Evolutionary conservation across 2,797 vertebrate species (phyloP).

Genomic region (Sternarchorhynchus goeldii): DNA sequence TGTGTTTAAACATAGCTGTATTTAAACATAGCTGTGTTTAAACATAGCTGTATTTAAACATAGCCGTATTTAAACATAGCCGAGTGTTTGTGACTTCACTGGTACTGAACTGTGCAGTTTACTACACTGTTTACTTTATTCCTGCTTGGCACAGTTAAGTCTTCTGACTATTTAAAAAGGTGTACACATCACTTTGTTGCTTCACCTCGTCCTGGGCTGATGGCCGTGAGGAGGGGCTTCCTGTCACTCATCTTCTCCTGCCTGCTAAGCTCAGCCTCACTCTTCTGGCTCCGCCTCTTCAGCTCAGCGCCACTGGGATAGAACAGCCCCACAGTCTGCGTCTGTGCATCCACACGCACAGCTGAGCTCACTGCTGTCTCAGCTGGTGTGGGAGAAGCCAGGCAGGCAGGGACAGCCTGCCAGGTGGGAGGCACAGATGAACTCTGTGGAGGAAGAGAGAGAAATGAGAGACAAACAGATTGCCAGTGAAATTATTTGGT

Average conservation of each 20-base stretch:
- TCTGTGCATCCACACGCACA: constrained; percentile 69
- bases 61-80: too few relatives aligned
- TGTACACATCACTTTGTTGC: not conserved
- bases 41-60: too few relatives aligned
- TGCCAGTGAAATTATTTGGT: too few relatives aligned
- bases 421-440: constrained; percentile 58
- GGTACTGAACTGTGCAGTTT: too few relatives aligned
- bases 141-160: not conserved
- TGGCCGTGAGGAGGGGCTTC: constrained; percentile 77
- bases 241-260: constrained; percentile 75
- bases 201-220: constrained; percentile 91
- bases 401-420: constrained; percentile 62
- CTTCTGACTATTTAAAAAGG: not conserved
- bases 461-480: not conserved
- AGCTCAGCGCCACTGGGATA: constrained; percentile 83
- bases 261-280: constrained; percentile 66
- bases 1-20: too few relatives aligned
- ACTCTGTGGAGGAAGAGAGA: constrained; percentile 42
- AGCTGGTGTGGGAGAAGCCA: constrained; percentile 42
- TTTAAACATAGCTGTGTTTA: too few relatives aligned
- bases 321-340: constrained; percentile 88
- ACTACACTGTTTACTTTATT: not conserved
- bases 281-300: constrained; percentile 76
- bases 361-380: constrained; percentile 45
- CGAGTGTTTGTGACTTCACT: too few relatives aligned